A percentile compares a stretch with the other conserved stretches of the same genome.
phyloP scores from a whole-genome alignment of 2,797 vertebrate species.

The Sternotherus odoratus region DNA sequence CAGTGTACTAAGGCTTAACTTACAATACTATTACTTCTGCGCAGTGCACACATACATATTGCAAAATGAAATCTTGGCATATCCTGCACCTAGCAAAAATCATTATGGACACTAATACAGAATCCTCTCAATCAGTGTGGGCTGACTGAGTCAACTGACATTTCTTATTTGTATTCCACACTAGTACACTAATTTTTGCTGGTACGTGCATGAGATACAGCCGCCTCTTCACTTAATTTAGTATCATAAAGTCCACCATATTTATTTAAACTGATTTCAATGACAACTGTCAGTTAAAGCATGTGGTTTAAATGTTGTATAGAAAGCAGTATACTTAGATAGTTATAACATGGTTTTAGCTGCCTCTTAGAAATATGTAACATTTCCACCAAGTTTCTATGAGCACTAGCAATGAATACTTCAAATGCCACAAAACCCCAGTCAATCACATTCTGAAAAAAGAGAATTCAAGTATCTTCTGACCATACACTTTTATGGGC shows the following conservation, averaged over 20 bases:
- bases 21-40: neutral
- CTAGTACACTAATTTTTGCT: neutral
- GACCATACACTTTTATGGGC: fast-evolving
- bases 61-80: neutral
- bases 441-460: neutral
- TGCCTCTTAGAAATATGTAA: neutral
- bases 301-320: neutral
- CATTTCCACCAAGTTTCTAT: neutral
- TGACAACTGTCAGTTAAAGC: neutral
- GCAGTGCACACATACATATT: fast-evolving
- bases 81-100: neutral
- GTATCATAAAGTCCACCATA: fast-evolving
- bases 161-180: neutral
- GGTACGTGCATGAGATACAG: neutral
- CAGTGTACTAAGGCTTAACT: neutral
- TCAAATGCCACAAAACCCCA: neutral
- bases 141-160: neutral
- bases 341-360: neutral
- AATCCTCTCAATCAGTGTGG: neutral
- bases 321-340: neutral
- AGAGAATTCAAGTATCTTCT: neutral
- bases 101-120: fast-evolving
- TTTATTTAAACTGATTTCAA: neutral
- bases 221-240: neutral
- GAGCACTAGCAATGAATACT: neutral